Evolutionary conservation across 92 coral and sea anemone species (phyloP).

Genomic region (Paramuricea clavata): DNA sequence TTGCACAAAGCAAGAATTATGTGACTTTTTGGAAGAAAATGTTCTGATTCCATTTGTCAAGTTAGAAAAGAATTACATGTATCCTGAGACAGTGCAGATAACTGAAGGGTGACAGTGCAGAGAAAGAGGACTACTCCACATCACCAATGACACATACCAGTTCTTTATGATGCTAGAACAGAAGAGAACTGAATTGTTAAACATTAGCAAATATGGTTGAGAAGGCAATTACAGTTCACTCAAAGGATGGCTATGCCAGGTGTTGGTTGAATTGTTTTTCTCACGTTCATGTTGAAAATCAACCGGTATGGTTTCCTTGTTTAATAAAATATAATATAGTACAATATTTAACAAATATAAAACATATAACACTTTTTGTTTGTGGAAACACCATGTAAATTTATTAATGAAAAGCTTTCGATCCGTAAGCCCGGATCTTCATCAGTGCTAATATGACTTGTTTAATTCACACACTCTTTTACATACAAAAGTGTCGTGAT

Average conservation of each 20-base stretch:
- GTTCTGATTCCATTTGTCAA: slow-evolving; percentile 39
- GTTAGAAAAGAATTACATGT: slow-evolving; percentile 39
- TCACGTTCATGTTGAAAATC: not conserved
- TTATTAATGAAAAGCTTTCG: too few relatives aligned
- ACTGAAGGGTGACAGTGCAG: slow-evolving; percentile 51
- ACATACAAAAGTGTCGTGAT: too few relatives aligned
- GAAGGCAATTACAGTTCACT: not conserved
- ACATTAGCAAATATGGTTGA: slow-evolving; percentile 31
- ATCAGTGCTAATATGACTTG: too few relatives aligned
- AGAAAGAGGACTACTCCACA: slow-evolving; percentile 53
- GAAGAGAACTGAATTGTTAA: slow-evolving; percentile 27
- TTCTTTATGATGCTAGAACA: slow-evolving; percentile 53
- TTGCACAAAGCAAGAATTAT: slow-evolving; percentile 19
- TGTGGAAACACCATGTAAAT: too few relatives aligned
- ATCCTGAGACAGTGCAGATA: slow-evolving; percentile 46
- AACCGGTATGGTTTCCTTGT: too few relatives aligned
- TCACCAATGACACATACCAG: slow-evolving; percentile 35
- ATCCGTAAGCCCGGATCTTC: too few relatives aligned
- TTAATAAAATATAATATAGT: too few relatives aligned
- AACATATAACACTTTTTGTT: too few relatives aligned
- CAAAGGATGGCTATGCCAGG: not conserved
- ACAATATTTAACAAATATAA: too few relatives aligned
- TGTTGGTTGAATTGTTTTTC: slow-evolving; percentile 23
- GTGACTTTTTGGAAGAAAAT: slow-evolving; percentile 51
- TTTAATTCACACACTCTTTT: too few relatives aligned